Base-by-base conservation (phyloP, 1,140 invertebrate species). In the Lordiphosa clarofinis region DNA sequence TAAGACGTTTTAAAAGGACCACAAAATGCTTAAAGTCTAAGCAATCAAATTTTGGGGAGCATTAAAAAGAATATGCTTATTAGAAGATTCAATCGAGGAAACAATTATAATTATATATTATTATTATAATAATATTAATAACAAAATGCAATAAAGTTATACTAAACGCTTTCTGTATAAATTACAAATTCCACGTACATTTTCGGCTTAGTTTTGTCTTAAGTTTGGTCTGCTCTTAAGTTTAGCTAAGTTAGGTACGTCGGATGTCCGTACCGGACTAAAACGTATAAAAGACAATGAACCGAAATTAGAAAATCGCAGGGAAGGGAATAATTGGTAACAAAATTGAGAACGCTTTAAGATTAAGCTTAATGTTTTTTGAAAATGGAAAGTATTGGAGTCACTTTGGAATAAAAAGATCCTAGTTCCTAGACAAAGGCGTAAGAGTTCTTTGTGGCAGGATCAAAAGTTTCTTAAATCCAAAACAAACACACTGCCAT, bases 401-500 rank as follows among this genome's bases (percentile, higher is more conserved):
- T n/a, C n/a, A n/a, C n/a, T n/a, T n/a, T n/a, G n/a, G n/a, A n/a
- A n/a, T n/a, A n/a, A n/a, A n/a, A n/a, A n/a, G n/a, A n/a, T n/a
- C n/a, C n/a, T n/a, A n/a, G n/a, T n/a, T n/a, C n/a, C n/a, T n/a
- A n/a, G n/a, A n/a, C n/a, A n/a, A n/a, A n/a, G n/a, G n/a, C n/a
- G n/a, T n/a, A 12, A 15, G 33, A 36, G 2, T 12, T 11, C n/a
- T 31, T 28, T 28, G 24, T 1, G 24, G 5, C 24, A 15, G 24
- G 68, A 78, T 93, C 91, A 96, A 88, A 95, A 91, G 91, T 95
- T 95, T 87, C 94, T 93, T 68, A 96, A 90, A 89, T 96, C 95
- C 53, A 96, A 90, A 19, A 96, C 95, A 90, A 95, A 95, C 9
- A 96, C 98, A 90, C 96, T 99, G 66, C 98, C 98, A 91, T 99